A percentile compares a stretch with the other conserved stretches of the same genome.
Evolutionary conservation across 2,113 vertebrate species (phyloP).

Genomic region (Alligator mississippiensis): DNA sequence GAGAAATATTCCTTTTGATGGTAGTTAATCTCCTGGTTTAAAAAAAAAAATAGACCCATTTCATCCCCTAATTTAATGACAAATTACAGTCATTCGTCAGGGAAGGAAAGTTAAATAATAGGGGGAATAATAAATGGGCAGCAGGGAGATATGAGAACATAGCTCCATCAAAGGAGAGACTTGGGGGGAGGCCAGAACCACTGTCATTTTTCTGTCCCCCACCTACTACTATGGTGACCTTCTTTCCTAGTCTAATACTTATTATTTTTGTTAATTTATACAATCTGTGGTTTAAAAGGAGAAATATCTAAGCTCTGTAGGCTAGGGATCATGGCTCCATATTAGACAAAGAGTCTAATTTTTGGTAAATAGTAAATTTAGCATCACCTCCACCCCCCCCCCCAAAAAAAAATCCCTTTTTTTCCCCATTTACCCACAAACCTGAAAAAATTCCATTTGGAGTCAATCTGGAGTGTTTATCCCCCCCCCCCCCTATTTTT

Average conservation of each 20-base stretch:
- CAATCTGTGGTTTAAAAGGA: not conserved
- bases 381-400: no score
- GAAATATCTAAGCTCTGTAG: not conserved
- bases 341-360: not conserved
- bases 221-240: not conserved
- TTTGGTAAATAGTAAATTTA: no score
- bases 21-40: conserved; percentile 54
- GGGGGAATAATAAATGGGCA: conserved; percentile 24
- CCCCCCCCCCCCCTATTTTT: no score
- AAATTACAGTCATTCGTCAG: conserved; percentile 53
- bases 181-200: not conserved
- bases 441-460: no score
- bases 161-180: conserved; percentile 27
- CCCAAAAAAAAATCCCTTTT: no score
- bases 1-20: conserved; percentile 49
- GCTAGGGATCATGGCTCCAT: not conserved
- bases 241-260: not conserved
- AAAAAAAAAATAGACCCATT: conserved; percentile 31
- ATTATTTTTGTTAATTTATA: not conserved
- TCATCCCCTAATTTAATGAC: conserved; percentile 63
- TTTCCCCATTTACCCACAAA: no score
- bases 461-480: no score
- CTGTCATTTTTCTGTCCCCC: not conserved
- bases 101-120: conserved; percentile 49
- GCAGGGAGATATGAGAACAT: conserved; percentile 37